These are phyloP conservation scores for Umimayanthus chanpuru DNA, from an alignment of 92 coral and sea anemone species.

Conservation along the genomic window DNA sequence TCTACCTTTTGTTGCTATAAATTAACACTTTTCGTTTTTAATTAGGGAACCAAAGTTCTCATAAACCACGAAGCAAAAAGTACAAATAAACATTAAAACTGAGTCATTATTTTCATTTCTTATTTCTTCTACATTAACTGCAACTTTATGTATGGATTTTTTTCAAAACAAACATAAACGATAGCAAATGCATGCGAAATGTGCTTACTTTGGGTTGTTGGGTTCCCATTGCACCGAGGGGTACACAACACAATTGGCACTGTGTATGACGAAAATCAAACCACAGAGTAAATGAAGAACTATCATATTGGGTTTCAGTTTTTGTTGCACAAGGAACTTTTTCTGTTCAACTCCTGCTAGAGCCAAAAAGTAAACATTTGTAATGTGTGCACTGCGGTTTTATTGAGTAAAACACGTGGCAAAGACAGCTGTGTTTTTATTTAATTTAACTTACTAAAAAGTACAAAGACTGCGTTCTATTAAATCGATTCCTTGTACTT, in stretches of 20 bases:
- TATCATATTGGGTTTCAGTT: background rate
- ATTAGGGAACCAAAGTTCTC: too few relatives aligned
- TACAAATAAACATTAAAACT: too few relatives aligned
- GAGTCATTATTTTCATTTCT: too few relatives aligned
- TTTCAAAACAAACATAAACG: background rate
- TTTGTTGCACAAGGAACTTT: background rate
- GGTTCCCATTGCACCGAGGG: conserved; percentile 56
- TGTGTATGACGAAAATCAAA: background rate
- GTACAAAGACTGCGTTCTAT: background rate
- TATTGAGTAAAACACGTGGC: background rate
- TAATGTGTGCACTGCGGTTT: background rate
- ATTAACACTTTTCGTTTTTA: too few relatives aligned
- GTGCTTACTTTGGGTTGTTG: conserved; percentile 49
- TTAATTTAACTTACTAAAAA: too few relatives aligned
- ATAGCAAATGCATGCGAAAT: background rate
- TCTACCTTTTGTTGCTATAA: too few relatives aligned
- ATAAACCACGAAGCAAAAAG: too few relatives aligned
- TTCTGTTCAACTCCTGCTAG: background rate
- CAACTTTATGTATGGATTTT: too few relatives aligned
- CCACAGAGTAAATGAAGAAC: background rate
- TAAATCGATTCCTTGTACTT: background rate
- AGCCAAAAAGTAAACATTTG: background rate
- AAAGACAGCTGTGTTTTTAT: background rate
- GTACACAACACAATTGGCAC: conserved; percentile 12
- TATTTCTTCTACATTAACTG: too few relatives aligned